Percentiles rank a stretch among this genome's conserved stretches.
These are phyloP conservation scores for Cancer borealis DNA, from an alignment of 2,888 invertebrate species.

Conservation along the genomic window DNA sequence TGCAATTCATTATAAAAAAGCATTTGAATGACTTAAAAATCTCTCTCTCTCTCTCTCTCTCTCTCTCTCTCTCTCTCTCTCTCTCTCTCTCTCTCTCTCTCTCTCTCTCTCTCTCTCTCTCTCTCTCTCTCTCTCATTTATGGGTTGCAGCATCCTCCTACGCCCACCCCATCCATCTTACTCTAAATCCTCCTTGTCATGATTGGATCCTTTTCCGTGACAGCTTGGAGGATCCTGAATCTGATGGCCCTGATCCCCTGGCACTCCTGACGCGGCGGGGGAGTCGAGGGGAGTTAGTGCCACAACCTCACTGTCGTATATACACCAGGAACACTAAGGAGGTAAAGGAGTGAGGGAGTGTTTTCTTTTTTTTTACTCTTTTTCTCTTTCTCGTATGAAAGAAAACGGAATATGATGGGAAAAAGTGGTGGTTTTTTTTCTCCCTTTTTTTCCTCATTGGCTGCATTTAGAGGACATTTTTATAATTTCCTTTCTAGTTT, in stretches of 20 bases:
- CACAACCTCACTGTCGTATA: slow-evolving; percentile 65
- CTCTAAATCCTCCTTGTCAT: not conserved
- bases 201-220: not conserved
- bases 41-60: no score
- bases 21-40: not conserved
- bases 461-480: no score
- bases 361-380: no score
- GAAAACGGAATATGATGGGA: no score
- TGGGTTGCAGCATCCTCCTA: not conserved
- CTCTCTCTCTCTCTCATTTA: not conserved
- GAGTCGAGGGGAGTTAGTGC: slow-evolving; percentile 60
- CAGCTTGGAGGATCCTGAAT: slow-evolving; percentile 57
- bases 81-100: not conserved
- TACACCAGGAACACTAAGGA: slow-evolving; percentile 68
- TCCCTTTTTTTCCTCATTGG: no score
- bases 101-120: not conserved
- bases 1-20: no score
- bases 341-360: not conserved
- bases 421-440: no score
- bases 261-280: slow-evolving; percentile 49
- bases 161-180: not conserved
- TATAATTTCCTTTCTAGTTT: no score
- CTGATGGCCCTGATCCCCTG: slow-evolving; percentile 53
- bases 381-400: no score
- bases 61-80: not conserved